phyloP scores from a whole-genome alignment of 2,797 vertebrate genomes.

The Xerus rutilus region DNA sequence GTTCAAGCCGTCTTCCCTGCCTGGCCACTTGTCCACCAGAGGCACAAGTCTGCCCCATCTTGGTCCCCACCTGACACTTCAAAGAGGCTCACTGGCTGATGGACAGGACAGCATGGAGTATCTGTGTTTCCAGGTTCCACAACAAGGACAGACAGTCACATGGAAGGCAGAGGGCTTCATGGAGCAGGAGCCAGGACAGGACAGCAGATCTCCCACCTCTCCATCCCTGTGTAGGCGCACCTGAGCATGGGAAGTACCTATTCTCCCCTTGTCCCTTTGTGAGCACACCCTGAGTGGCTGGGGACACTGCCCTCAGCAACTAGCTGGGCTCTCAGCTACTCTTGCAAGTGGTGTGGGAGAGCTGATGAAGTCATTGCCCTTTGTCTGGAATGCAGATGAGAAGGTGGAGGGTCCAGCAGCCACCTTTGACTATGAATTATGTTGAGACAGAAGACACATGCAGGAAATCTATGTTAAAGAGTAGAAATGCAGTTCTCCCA shows the following conservation, averaged over 20 bases:
- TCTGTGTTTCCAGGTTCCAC: background rate
- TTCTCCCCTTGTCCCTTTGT: too few relatives aligned
- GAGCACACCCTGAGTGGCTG: too few relatives aligned
- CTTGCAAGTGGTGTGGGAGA: background rate
- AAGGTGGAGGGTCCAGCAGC: background rate
- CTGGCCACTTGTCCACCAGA: background rate
- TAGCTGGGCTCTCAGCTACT: too few relatives aligned
- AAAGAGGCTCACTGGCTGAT: background rate
- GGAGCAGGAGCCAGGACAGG: too few relatives aligned
- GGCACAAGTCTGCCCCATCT: background rate
- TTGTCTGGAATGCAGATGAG: background rate
- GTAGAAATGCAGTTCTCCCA: background rate
- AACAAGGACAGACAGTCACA: background rate
- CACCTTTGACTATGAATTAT: background rate
- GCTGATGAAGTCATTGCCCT: background rate
- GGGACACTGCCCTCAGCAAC: background rate
- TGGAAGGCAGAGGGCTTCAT: background rate
- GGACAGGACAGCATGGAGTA: background rate
- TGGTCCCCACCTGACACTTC: background rate
- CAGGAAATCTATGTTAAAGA: background rate
- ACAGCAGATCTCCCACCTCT: rapidly evolving
- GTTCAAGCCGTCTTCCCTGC: too few relatives aligned
- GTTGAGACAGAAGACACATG: background rate
- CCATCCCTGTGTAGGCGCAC: rapidly evolving
- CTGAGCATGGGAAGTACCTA: rapidly evolving